Evolutionary conservation across 2,888 invertebrate species (phyloP).

Genomic region (Drosophila melanosoma): DNA sequence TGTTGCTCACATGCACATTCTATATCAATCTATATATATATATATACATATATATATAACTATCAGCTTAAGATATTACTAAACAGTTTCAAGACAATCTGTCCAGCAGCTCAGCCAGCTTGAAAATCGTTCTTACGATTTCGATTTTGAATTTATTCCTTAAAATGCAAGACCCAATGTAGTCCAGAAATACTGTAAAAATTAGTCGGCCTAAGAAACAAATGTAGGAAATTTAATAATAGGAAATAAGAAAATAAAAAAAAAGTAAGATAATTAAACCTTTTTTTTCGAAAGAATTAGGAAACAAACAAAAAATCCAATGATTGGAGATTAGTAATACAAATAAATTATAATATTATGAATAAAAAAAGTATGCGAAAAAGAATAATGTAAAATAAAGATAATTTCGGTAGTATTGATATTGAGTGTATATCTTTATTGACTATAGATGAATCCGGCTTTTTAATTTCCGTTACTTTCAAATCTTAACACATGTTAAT

Average conservation of each 20-base stretch:
- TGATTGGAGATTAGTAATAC: not conserved
- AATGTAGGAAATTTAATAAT: not conserved
- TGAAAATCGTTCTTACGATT: not conserved
- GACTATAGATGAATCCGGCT: not conserved
- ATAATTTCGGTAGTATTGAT: not conserved
- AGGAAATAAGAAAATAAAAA: not conserved
- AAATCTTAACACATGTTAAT: not conserved
- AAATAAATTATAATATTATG: not conserved
- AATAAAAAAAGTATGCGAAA: not conserved
- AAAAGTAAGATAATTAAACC: not conserved
- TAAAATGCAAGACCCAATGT: not conserved
- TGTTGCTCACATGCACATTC: conserved; percentile 33
- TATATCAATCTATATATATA: not conserved
- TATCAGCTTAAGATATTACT: not conserved
- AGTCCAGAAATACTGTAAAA: no score
- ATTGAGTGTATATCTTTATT: not conserved
- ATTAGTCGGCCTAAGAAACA: not conserved
- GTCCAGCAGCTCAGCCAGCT: not conserved
- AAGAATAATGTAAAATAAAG: not conserved
- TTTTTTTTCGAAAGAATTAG: not conserved
- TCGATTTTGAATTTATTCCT: not conserved
- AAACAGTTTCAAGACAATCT: not conserved
- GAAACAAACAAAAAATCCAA: not conserved
- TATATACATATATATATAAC: not conserved
- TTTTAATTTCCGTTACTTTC: not conserved